phyloP scores from a whole-genome alignment of 2,113 vertebrate species.

The Typhlomys cinereus region DNA sequence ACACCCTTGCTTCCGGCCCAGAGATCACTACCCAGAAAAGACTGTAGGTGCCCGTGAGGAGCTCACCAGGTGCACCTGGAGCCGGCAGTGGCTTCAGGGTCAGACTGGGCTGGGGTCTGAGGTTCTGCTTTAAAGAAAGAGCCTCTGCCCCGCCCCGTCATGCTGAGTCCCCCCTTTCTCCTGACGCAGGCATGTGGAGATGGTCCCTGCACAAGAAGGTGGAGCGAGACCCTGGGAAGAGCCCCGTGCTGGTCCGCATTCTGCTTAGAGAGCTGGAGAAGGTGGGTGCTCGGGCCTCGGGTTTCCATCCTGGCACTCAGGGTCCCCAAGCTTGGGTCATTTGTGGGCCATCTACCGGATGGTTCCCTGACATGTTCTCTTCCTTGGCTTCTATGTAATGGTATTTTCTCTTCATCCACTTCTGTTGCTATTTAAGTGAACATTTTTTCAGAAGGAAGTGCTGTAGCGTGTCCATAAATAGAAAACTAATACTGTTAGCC shows the following conservation, averaged over 20 bases:
- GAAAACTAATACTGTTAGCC: neutral
- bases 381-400: neutral
- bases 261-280: constrained; percentile 94
- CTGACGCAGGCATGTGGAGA: constrained; percentile 91
- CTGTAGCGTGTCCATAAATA: neutral
- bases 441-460: neutral
- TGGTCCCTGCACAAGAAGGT: constrained; percentile 97
- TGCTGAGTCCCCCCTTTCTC: constrained; percentile 4
- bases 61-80: fast-evolving
- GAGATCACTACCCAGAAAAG: neutral
- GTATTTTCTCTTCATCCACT: neutral
- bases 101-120: neutral
- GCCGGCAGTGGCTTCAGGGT: fast-evolving
- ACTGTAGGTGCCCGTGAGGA: neutral
- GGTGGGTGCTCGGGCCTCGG: constrained; percentile 79
- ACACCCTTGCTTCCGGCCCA: neutral
- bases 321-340: neutral
- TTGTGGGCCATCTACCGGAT: neutral
- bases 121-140: neutral
- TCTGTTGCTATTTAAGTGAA: neutral
- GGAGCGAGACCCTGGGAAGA: constrained; percentile 87
- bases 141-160: neutral
- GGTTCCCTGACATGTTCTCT: neutral
- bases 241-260: constrained; percentile 88
- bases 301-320: fast-evolving